Conservation (phyloP, 1,140 invertebrate genomes). For the Rhizoglyphus robini region DNA sequence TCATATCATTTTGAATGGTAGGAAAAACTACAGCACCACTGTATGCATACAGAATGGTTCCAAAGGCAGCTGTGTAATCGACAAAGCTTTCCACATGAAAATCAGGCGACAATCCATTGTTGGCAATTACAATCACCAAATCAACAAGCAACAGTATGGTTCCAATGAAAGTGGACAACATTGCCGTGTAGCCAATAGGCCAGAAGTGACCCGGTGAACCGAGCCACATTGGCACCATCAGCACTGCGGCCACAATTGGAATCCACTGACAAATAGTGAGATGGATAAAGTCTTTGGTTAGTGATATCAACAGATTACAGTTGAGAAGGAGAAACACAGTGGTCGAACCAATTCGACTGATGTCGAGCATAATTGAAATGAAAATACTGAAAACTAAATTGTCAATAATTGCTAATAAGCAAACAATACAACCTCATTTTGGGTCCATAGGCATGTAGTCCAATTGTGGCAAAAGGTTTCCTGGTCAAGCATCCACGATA, state of each 20-base stretch:
- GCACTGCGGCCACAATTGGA: slow-evolving; percentile 43
- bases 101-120: not conserved
- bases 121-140: not conserved
- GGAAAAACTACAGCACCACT: slow-evolving; percentile 52
- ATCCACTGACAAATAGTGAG: slow-evolving; percentile 47
- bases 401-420: too few relatives aligned
- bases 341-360: slow-evolving; percentile 52
- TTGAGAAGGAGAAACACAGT: slow-evolving; percentile 54
- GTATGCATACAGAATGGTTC: slow-evolving; percentile 49
- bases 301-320: slow-evolving; percentile 45
- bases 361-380: slow-evolving; percentile 32
- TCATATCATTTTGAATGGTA: slow-evolving; percentile 54
- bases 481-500: not conserved
- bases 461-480: slow-evolving; percentile 22
- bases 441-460: slow-evolving; percentile 4
- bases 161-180: slow-evolving; percentile 43
- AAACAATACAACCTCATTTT: too few relatives aligned
- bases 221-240: slow-evolving; percentile 50
- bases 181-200: slow-evolving; percentile 37
- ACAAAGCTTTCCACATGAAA: slow-evolving; percentile 29
- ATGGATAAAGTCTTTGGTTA: slow-evolving; percentile 36
- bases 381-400: slow-evolving; percentile 6
- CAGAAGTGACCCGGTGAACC: slow-evolving; percentile 57
- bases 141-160: slow-evolving; percentile 33
- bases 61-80: slow-evolving; percentile 47